These are phyloP conservation scores for Hemistola chrysoprasaria DNA, from an alignment of 2,888 invertebrate species.

Conservation along the genomic window DNA sequence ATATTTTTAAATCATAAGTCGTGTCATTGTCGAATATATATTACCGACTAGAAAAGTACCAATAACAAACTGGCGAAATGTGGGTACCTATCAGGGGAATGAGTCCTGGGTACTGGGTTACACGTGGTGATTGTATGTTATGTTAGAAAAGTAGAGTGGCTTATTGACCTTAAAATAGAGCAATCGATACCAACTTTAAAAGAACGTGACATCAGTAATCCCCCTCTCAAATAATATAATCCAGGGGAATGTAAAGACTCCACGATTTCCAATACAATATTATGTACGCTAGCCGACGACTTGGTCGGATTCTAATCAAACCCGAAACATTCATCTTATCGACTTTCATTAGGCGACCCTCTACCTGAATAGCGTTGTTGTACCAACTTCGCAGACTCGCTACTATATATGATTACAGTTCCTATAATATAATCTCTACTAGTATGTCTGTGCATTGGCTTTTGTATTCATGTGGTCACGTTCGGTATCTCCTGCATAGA, in stretches of 20 bases:
- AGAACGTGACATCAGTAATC: no score
- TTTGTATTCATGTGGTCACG: constrained; percentile 28
- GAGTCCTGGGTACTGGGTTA: no score
- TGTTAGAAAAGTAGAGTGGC: no score
- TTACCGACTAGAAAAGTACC: no score
- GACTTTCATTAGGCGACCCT: constrained; percentile 61
- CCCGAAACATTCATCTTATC: constrained; percentile 62
- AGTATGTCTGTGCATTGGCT: constrained; percentile 25
- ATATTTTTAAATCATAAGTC: no score
- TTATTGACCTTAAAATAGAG: no score
- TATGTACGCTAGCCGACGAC: constrained; percentile 38
- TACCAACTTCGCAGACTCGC: constrained; percentile 47
- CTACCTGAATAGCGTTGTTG: constrained; percentile 53
- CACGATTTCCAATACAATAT: constrained; percentile 10
- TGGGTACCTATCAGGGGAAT: no score
- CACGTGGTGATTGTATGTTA: no score
- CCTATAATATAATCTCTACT: constrained; percentile 9
- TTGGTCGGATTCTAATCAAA: constrained; percentile 64
- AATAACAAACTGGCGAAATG: no score
- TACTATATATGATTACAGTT: constrained; percentile 28
- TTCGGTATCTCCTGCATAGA: constrained; percentile 8
- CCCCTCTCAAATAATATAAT: constrained; percentile 3
- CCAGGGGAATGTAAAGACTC: constrained; percentile 9
- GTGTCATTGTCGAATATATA: no score
- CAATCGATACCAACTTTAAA: no score